Conservation (phyloP, 2,888 invertebrate genomes). For the Chymomyza amoena region DNA sequence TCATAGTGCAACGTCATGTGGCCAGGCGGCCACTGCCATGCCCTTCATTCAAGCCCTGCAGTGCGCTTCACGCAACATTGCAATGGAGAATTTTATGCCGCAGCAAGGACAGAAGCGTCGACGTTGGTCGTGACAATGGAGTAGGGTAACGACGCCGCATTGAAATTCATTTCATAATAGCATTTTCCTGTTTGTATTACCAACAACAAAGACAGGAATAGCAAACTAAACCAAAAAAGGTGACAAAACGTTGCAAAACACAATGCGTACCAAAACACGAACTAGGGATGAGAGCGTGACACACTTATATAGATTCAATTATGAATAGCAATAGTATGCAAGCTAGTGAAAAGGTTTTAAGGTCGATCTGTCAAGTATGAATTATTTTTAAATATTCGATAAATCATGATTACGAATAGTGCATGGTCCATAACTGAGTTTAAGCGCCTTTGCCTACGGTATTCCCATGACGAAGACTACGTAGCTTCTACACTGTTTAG, state of each 20-base stretch:
- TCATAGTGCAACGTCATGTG: neutral
- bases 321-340: neutral
- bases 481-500: no score
- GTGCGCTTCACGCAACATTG: neutral
- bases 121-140: neutral
- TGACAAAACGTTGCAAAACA: constrained; percentile 10
- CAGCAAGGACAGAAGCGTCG: neutral
- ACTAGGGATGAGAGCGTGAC: neutral
- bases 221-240: constrained; percentile 3
- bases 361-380: no score
- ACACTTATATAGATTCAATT: neutral
- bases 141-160: neutral
- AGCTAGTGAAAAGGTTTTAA: no score
- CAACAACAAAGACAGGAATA: constrained; percentile 6
- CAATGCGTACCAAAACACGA: neutral
- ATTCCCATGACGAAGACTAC: no score
- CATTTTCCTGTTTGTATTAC: constrained; percentile 23
- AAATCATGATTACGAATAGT: no score
- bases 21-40: neutral
- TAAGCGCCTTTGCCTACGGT: no score
- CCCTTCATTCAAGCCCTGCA: neutral
- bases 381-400: no score
- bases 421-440: no score
- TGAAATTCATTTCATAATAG: constrained; percentile 31
- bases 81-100: neutral